phyloP scores from a whole-genome alignment of 1,140 invertebrate genomes.

The Conus betulinus region DNA sequence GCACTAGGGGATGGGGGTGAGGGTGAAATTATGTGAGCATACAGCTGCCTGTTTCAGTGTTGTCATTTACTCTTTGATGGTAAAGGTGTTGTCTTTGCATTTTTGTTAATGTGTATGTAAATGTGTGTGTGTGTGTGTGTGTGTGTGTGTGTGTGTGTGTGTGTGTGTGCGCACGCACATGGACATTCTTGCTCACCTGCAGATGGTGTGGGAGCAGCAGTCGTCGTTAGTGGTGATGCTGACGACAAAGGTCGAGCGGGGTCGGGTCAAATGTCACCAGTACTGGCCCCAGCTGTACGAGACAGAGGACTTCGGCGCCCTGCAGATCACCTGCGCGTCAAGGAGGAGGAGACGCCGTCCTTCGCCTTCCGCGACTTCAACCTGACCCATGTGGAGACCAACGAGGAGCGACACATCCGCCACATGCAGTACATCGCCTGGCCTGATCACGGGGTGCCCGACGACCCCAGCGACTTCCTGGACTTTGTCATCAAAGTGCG shows the following conservation, averaged over 20 bases:
- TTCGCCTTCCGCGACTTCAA: slow-evolving; percentile 94
- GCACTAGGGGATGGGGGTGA: too few relatives aligned
- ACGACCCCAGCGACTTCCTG: slow-evolving; percentile 92
- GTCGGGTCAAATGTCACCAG: slow-evolving; percentile 96
- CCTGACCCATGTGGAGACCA: slow-evolving; percentile 83
- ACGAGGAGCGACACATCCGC: slow-evolving; percentile 85
- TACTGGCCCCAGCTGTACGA: slow-evolving; percentile 95
- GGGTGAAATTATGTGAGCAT: too few relatives aligned
- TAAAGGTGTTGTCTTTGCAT: too few relatives aligned
- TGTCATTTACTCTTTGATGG: too few relatives aligned
- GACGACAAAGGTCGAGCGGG: slow-evolving; percentile 94
- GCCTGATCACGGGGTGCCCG: slow-evolving; percentile 99
- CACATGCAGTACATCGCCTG: slow-evolving; percentile 96
- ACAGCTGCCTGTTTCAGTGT: too few relatives aligned
- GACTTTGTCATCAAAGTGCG: slow-evolving; percentile 90
- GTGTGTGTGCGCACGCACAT: too few relatives aligned
- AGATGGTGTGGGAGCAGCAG: slow-evolving; percentile 95
- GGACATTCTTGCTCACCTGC: neutral
- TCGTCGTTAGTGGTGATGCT: slow-evolving; percentile 86
- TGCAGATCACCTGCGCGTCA: slow-evolving; percentile 85
- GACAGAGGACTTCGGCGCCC: slow-evolving; percentile 82
- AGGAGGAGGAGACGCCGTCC: slow-evolving; percentile 86
- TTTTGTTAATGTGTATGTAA: too few relatives aligned
- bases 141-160: too few relatives aligned
- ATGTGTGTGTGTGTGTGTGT: too few relatives aligned